These are phyloP conservation scores for Papilio elwesi DNA, from an alignment of 2,888 invertebrate species.

Conservation along the genomic window DNA sequence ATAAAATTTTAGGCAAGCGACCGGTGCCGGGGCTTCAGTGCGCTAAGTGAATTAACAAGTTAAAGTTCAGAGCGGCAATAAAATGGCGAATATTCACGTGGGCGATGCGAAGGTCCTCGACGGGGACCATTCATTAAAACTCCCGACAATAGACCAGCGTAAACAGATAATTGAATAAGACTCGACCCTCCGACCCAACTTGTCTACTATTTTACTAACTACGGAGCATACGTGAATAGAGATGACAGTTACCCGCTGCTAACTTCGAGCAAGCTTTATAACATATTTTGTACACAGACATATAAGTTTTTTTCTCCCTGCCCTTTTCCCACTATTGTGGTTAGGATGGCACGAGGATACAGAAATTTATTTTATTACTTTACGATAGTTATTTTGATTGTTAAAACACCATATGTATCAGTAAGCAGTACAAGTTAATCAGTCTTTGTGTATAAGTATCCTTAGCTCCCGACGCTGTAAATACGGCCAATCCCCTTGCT, in stretches of 20 bases:
- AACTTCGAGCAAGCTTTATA: slow-evolving; percentile 14
- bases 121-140: slow-evolving; percentile 74
- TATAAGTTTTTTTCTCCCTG: not conserved
- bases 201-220: slow-evolving; percentile 62
- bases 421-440: not conserved
- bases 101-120: slow-evolving; percentile 38
- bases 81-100: slow-evolving; percentile 6
- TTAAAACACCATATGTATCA: not conserved
- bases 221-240: slow-evolving; percentile 46
- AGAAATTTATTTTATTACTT: too few relatives aligned
- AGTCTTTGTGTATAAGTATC: slow-evolving; percentile 49
- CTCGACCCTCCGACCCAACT: slow-evolving; percentile 57
- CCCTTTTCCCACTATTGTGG: too few relatives aligned
- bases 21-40: not conserved
- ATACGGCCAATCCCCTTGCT: slow-evolving; percentile 63
- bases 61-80: slow-evolving; percentile 26
- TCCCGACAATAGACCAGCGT: slow-evolving; percentile 69
- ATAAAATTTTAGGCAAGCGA: slow-evolving; percentile 9
- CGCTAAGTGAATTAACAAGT: slow-evolving; percentile 16
- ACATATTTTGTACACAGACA: not conserved
- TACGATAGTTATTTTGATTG: not conserved
- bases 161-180: slow-evolving; percentile 79
- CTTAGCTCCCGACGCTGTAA: slow-evolving; percentile 68
- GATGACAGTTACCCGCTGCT: not conserved
- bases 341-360: too few relatives aligned